These are phyloP conservation scores for Bellardia bayeri DNA, from an alignment of 2,888 invertebrate genomes.

Conservation along the genomic window DNA sequence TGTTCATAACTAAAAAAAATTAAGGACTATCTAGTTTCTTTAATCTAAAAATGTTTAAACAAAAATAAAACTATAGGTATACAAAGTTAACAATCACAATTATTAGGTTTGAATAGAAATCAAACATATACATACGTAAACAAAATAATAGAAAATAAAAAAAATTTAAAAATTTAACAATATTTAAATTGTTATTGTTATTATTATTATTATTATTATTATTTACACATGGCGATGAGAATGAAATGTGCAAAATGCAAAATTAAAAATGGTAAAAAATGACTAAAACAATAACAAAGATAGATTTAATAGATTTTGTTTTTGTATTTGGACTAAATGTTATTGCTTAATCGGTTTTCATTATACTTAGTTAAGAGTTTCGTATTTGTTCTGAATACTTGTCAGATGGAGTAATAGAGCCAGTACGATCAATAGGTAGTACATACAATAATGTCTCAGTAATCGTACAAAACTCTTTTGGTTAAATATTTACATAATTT, in stretches of 20 bases:
- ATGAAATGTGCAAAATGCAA: neutral
- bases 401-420: slow-evolving; percentile 6
- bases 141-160: slow-evolving; percentile 6
- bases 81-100: slow-evolving; percentile 70
- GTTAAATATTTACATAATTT: slow-evolving; percentile 38
- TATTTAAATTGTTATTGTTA: no score
- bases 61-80: slow-evolving; percentile 42
- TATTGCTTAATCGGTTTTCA: slow-evolving; percentile 69
- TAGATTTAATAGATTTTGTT: slow-evolving; percentile 20
- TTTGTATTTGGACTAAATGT: slow-evolving; percentile 66
- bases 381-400: slow-evolving; percentile 5
- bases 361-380: slow-evolving; percentile 27
- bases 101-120: slow-evolving; percentile 65
- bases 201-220: neutral
- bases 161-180: neutral
- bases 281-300: slow-evolving; percentile 58
- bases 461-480: slow-evolving; percentile 36
- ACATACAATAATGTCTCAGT: neutral
- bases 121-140: slow-evolving; percentile 46
- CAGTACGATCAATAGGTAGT: neutral
- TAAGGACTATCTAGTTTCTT: slow-evolving; percentile 36
- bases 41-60: slow-evolving; percentile 39
- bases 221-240: slow-evolving; percentile 10
- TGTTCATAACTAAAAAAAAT: slow-evolving; percentile 52
- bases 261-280: slow-evolving; percentile 39